These are phyloP conservation scores for Xyliphius kryptos DNA, from an alignment of 2,113 vertebrate genomes.

Conservation along the genomic window DNA sequence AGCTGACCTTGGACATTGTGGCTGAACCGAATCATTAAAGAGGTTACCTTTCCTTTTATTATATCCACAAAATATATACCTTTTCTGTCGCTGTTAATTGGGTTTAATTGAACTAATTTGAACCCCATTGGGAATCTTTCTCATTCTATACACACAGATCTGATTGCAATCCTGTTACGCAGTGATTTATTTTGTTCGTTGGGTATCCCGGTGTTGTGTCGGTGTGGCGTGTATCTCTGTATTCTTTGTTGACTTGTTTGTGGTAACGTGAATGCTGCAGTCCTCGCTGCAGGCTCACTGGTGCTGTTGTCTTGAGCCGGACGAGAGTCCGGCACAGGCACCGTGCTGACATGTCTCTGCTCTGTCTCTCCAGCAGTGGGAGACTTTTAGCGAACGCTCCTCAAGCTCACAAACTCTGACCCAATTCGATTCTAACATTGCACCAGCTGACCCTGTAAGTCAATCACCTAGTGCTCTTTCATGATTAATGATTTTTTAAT, in stretches of 20 bases:
- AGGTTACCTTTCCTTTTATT: too few species aligned
- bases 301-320: conserved; percentile 29
- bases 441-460: conserved; percentile 99
- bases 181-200: background rate
- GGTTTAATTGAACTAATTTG: too few species aligned
- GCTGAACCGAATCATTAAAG: too few species aligned
- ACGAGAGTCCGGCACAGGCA: conserved; percentile 6
- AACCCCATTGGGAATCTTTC: too few species aligned
- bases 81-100: too few species aligned
- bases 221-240: background rate
- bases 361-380: conserved; percentile 99
- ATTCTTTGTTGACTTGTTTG: conserved; percentile 1
- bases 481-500: conserved; percentile 94
- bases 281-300: conserved; percentile 30
- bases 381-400: conserved; percentile 99
- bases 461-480: conserved; percentile 98
- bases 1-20: too few species aligned
- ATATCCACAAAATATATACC: too few species aligned
- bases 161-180: too few species aligned
- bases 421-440: conserved; percentile 99
- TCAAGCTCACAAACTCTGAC: conserved; percentile 99
- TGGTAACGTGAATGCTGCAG: conserved; percentile 11
- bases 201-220: background rate
- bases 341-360: conserved; percentile 78
- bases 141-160: too few species aligned